These are phyloP conservation scores for Synergus itoensis DNA, from an alignment of 2,888 invertebrate species.

Conservation along the genomic window DNA sequence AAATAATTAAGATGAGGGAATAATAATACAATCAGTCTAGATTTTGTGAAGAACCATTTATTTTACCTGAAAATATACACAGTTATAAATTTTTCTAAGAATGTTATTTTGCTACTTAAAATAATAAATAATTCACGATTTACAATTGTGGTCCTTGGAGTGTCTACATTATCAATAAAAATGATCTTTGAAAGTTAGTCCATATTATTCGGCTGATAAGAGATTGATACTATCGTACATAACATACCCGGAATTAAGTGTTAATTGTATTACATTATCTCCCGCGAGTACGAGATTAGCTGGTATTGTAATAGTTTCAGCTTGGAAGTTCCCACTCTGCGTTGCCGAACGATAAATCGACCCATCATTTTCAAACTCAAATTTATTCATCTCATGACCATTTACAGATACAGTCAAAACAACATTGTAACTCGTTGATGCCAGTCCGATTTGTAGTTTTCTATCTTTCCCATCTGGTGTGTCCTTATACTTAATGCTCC, in stretches of 20 bases:
- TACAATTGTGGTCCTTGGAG: too few species aligned
- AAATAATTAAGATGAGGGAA: too few species aligned
- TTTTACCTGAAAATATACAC: too few species aligned
- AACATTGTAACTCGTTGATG: neutral
- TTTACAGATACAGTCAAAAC: neutral
- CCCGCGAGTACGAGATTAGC: neutral
- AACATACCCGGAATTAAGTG: neutral
- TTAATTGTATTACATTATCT: neutral
- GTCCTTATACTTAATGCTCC: neutral
- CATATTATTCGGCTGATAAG: neutral
- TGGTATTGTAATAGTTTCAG: neutral
- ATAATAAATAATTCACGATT: too few species aligned
- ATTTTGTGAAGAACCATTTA: too few species aligned
- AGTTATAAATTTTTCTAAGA: too few species aligned
- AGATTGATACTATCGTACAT: neutral
- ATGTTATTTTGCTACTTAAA: too few species aligned
- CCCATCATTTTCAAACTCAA: neutral
- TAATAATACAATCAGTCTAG: too few species aligned
- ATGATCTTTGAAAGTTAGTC: too few species aligned
- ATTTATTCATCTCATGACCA: neutral
- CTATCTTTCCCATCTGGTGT: neutral
- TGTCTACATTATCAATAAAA: too few species aligned
- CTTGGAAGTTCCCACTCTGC: neutral
- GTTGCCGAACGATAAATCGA: neutral
- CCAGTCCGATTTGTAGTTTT: neutral